Evolutionary conservation across 1,140 invertebrate genomes (phyloP).

Genomic region (Episyrphus balteatus): DNA sequence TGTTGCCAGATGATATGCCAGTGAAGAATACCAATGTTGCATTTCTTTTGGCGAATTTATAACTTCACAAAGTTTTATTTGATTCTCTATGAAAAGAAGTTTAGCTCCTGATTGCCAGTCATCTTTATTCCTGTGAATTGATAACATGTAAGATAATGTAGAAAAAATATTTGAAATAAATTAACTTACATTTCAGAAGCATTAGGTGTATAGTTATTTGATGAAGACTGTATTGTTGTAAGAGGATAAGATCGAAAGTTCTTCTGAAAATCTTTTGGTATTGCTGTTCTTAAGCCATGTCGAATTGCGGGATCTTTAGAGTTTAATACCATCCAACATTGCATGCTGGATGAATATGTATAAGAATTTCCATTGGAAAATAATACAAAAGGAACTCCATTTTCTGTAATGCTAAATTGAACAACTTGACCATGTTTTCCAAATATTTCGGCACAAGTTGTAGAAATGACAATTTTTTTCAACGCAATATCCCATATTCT

Average conservation of each 20-base stretch:
- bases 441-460: constrained; percentile 23
- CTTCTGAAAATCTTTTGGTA: constrained; percentile 26
- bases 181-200: constrained; percentile 26
- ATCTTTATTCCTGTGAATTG: constrained; percentile 15
- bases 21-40: constrained; percentile 31
- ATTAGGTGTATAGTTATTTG: constrained; percentile 20
- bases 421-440: constrained; percentile 16
- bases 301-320: constrained; percentile 31
- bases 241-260: constrained; percentile 23
- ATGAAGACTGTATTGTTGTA: constrained; percentile 25
- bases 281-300: constrained; percentile 22
- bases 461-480: constrained; percentile 11
- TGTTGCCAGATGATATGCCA: constrained; percentile 26
- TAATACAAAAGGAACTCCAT: constrained; percentile 26
- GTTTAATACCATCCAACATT: constrained; percentile 31
- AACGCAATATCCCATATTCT: constrained; percentile 27
- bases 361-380: constrained; percentile 29
- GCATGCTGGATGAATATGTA: constrained; percentile 22
- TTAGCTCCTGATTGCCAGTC: constrained; percentile 31
- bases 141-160: constrained; percentile 1
- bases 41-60: constrained; percentile 29
- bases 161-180: not conserved
- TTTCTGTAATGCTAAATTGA: constrained; percentile 30
- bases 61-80: constrained; percentile 30
- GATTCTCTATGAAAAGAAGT: constrained; percentile 31